Base-by-base conservation (phyloP, 2,888 invertebrate species). In the Coecobrya sp. region DNA sequence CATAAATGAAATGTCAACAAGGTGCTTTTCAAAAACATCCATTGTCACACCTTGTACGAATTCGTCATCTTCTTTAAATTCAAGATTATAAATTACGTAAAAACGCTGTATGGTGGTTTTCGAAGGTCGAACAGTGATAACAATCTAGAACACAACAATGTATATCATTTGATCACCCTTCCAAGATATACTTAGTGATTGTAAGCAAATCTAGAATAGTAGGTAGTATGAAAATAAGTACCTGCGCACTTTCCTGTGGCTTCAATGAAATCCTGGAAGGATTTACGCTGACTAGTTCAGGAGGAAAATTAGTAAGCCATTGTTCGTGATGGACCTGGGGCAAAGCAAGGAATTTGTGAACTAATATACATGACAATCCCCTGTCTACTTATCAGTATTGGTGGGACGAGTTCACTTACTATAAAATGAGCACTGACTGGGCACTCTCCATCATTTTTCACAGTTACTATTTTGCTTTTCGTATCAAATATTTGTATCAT, bases 401-500 rank as follows among this genome's bases (percentile, higher is more conserved):
- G 10, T 59, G 19, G 19, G 19, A 16, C 19, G 25, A 27, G 65
- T n/a, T 52, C 5, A 62, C 65, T 90, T 79, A 94, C 93, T 30
- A 88, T 73, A 8, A 94, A 86, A 30, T 93, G 86, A 3, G 93
- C 94, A 36, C 73, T 79, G 1, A 93, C 89, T 10, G 55, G 25
- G 11, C 89, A 79, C 0, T 81, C 86, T n/a, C 93, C 93, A 7
- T 91, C 65, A 62, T 94, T 94, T 10, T 62, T 89, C 11, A 94
- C 70, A 0, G 55, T 89, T 19, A 93, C 93, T 5, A 55, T 36
- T 82, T 86, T 92, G 19, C 89, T 91, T 25, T 93, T 89, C 10
- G 93, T 70, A 19, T 93, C 89, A 62, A 92, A 94, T 11, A 94
- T 94, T 73, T 92, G 92, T n/a, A 94, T 90, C 76, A 93, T 16